Conservation (phyloP, 2,888 invertebrate species). For the Bellardia bayeri region DNA sequence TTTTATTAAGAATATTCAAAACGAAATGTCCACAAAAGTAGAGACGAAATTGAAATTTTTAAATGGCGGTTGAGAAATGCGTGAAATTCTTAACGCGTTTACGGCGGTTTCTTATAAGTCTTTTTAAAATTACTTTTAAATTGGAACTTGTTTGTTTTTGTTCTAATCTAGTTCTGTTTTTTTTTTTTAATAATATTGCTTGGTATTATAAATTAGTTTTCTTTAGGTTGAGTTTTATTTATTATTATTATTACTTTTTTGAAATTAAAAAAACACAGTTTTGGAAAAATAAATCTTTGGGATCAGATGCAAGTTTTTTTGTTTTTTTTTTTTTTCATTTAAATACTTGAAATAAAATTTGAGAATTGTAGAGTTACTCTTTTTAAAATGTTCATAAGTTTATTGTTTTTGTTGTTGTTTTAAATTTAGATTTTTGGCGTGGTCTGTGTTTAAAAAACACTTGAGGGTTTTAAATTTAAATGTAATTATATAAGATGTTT, state of each 20-base stretch:
- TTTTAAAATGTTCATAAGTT: slow-evolving; percentile 63
- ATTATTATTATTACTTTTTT: slow-evolving; percentile 57
- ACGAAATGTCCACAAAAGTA: slow-evolving; percentile 61
- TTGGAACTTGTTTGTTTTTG: slow-evolving; percentile 68
- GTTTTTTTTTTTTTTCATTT: slow-evolving; percentile 19
- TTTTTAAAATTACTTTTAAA: slow-evolving; percentile 68
- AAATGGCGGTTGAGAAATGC: slow-evolving; percentile 70
- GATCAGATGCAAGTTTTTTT: slow-evolving; percentile 70
- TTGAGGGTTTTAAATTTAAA: slow-evolving; percentile 63
- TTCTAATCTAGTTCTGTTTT: slow-evolving; percentile 56
- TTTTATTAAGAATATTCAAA: slow-evolving; percentile 68
- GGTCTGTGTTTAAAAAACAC: slow-evolving; percentile 73
- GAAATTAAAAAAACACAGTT: slow-evolving; percentile 69
- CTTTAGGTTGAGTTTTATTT: slow-evolving; percentile 39
- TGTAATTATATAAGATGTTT: slow-evolving; percentile 57
- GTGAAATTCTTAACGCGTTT: slow-evolving; percentile 70
- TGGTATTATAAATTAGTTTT: slow-evolving; percentile 59
- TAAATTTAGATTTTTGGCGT: slow-evolving; percentile 72
- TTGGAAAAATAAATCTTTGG: slow-evolving; percentile 73
- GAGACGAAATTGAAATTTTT: slow-evolving; percentile 55
- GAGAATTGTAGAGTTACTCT: slow-evolving; percentile 62
- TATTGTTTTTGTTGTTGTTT: slow-evolving; percentile 57
- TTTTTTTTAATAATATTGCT: slow-evolving; percentile 68
- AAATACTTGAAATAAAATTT: slow-evolving; percentile 70
- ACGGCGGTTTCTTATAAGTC: slow-evolving; percentile 67